Evolutionary conservation across 2,888 invertebrate species (phyloP), one percentile per base, ranked within the genome.

Genomic region (Euzophera pinguis): DNA sequence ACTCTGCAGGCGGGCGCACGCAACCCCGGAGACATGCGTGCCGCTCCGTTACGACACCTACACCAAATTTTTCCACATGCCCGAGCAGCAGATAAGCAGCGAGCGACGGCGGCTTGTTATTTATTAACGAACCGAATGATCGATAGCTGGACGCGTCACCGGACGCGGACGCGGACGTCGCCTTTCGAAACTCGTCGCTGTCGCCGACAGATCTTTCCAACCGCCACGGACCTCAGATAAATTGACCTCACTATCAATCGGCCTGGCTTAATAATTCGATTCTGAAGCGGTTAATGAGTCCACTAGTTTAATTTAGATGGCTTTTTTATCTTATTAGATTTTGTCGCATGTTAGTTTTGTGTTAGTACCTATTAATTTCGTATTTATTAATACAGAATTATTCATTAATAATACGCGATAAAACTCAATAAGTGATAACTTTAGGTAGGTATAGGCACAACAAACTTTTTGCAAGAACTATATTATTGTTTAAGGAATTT

Each of bases 121-220:
- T 89, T 89, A 90, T 90, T 88, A 90, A 89, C 90, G 90, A 90
- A 90, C 87, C 87, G 89, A 90, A 89, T 90, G 90, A 90, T 90
- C 88, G 90, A 90, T 90, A 87, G 90, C 81, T 83, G 86, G 84
- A 82, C 87, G 87, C 87, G 87, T 85, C 86, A 81, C 86, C 88
- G 88, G 87, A 85, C 88, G 82, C 88, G 88, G 87, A 85, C 88
- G 82, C 75, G 66, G 78, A 71, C 70, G 73, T 69, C 66, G 84
- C 83, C 87, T 88, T 88, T 88, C 88, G 85, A 86, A 89, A 87
- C 80, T 67, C 71, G 72, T 78, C 80, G 69, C 67, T 67, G 69
- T 67, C 65, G 63, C 61, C 67, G 65, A 64, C 66, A 62, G 67
- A 67, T 66, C 69, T 68, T 65, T 71, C 69, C 65, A 62, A 69